A percentile compares a stretch with the other conserved stretches of the same genome.
Evolutionary conservation across 2,888 invertebrate genomes (phyloP).

Genomic region (Volucella zonaria): DNA sequence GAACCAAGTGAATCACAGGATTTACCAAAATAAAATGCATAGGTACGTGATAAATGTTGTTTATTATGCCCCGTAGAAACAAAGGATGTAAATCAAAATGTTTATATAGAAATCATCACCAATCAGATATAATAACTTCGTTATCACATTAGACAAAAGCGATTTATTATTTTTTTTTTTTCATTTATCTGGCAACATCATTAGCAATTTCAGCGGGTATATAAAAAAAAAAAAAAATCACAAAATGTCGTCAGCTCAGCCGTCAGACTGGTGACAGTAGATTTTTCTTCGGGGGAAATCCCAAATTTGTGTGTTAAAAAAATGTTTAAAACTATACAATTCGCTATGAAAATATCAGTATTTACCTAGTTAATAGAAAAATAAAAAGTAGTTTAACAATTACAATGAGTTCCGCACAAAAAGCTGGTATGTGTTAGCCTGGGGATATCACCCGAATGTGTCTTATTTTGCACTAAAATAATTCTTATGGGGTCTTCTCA

Average conservation of each 20-base stretch:
- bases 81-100: too few species aligned
- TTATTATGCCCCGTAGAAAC: too few species aligned
- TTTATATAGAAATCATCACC: too few species aligned
- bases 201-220: constrained; percentile 56
- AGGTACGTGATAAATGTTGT: too few species aligned
- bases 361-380: constrained; percentile 62
- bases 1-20: too few species aligned
- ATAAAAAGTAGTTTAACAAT: constrained; percentile 41
- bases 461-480: constrained; percentile 50
- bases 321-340: constrained; percentile 65
- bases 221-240: constrained; percentile 63
- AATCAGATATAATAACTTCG: too few species aligned
- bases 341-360: constrained; percentile 59
- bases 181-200: constrained; percentile 52
- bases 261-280: constrained; percentile 74
- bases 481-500: constrained; percentile 22
- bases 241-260: constrained; percentile 76
- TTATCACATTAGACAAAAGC: too few species aligned
- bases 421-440: constrained; percentile 72
- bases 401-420: constrained; percentile 73
- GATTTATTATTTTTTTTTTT: not conserved
- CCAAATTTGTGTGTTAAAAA: constrained; percentile 68
- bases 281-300: constrained; percentile 65
- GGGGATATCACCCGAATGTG: constrained; percentile 35
- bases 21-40: too few species aligned